Base-by-base conservation (phyloP, 2,113 vertebrate species). In the Plecturocebus donacophilus region DNA sequence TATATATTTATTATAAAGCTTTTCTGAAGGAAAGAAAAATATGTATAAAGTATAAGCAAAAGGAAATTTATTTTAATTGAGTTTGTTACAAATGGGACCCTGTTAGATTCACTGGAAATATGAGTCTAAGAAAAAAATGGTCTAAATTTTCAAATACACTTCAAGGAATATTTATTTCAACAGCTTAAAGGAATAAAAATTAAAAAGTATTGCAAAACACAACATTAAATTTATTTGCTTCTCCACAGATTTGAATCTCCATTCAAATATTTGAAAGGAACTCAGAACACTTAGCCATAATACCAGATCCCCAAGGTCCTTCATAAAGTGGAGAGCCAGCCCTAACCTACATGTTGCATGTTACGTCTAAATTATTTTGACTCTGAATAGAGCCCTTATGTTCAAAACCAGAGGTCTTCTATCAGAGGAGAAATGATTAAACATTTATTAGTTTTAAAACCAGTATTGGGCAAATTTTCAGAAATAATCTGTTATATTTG, bases 61-160 rank as follows among this genome's bases (percentile, higher is more conserved):
- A 79, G 47, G 30, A 73, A 77, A 71, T 87, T 87, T 77, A 84
- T 85, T 96, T 91, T 75, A 95, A 58, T 93, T 58, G 68, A 23
- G 0, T 0, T 71, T 45, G 5, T 75, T 93, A 85, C 27, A 91
- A 95, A 75, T 68, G 23, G 20, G 8, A 66, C 2, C 6, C 16
- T 61, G 1, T 77, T 90, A 82, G 21, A 3, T 23, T 95, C 47
- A 32, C 10, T 88, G 54, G 8, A 79, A 96, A 84, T 75, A 66
- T 17, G 35, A 70, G 79, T 27, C 42, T 90, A 79, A 23, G 11
- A n/a, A 52, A 90, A 90, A 82, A n/a, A 52, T 49, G 14, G 4
- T 23, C 81, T 56, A 58, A 91, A 13, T 70, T 84, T 90, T 77
- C 30, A 71, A 64, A 45, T 6, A 68, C 40, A 21, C 2, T 84